Conservation (phyloP, 2,797 vertebrate species). For the Podarcis siculus region DNA sequence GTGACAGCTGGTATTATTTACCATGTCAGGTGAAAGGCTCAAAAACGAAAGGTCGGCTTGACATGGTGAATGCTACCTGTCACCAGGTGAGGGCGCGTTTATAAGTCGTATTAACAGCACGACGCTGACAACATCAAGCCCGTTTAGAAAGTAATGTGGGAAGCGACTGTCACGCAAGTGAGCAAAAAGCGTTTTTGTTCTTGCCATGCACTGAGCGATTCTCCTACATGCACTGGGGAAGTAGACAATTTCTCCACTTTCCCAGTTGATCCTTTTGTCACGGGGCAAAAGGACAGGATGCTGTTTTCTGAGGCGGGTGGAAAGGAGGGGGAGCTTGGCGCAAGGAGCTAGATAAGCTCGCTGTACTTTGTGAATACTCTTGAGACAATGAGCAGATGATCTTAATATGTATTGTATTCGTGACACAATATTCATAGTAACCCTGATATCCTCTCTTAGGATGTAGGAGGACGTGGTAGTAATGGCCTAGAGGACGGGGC, state of each 20-base stretch:
- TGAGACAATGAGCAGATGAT: neutral
- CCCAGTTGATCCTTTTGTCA: neutral
- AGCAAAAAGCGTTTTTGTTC: neutral
- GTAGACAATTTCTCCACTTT: neutral
- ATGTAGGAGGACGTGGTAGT: too few species aligned
- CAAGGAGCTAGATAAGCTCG: neutral
- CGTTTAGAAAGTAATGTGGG: constrained; percentile 4
- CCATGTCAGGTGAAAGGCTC: constrained; percentile 24
- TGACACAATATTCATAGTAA: neutral
- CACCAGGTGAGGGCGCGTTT: constrained; percentile 21
- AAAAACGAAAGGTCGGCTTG: constrained; percentile 18
- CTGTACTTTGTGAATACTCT: neutral
- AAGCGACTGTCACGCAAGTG: neutral
- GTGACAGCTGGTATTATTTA: constrained; percentile 22
- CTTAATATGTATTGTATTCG: neutral
- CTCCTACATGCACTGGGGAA: neutral
- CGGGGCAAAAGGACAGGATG: neutral
- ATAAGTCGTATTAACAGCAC: neutral
- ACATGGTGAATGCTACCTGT: constrained; percentile 22
- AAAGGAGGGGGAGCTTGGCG: neutral
- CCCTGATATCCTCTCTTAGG: neutral
- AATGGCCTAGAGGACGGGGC: neutral
- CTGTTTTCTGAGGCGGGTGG: neutral
- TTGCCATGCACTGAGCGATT: neutral
- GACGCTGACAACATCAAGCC: neutral